These are phyloP conservation scores for Temnothorax ravouxi DNA, from an alignment of 2,888 invertebrate genomes.

Conservation along the genomic window DNA sequence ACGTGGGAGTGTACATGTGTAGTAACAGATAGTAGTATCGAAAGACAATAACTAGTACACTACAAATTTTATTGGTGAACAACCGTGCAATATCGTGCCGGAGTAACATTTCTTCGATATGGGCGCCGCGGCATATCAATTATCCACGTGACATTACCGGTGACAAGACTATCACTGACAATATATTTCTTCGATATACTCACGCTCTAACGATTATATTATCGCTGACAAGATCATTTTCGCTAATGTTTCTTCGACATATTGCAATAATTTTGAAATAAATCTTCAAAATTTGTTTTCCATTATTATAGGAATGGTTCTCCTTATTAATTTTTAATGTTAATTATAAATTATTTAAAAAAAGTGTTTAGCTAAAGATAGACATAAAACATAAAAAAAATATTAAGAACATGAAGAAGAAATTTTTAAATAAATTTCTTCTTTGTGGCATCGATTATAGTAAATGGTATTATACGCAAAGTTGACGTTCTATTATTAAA, in stretches of 20 bases:
- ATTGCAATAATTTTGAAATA: neutral
- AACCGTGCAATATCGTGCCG: neutral
- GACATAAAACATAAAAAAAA: neutral
- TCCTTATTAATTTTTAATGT: neutral
- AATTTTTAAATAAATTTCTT: neutral
- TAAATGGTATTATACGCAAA: neutral
- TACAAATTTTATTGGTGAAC: slow-evolving; percentile 22
- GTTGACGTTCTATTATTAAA: neutral
- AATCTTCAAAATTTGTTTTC: neutral
- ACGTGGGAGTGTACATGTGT: slow-evolving; percentile 5
- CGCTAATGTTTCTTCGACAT: neutral
- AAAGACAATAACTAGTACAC: neutral
- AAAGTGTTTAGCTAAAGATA: neutral
- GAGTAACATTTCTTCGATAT: slow-evolving; percentile 3
- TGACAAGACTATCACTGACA: slow-evolving; percentile 14
- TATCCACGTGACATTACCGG: neutral
- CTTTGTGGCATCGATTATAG: neutral
- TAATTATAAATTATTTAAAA: neutral
- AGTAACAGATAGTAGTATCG: slow-evolving; percentile 12
- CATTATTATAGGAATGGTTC: neutral
- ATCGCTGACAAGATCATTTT: neutral
- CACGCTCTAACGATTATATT: neutral
- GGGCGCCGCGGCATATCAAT: neutral
- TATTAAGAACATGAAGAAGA: neutral
- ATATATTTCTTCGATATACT: neutral